Percentiles rank a stretch among this genome's conserved stretches.
Evolutionary conservation across 1,140 invertebrate species (phyloP).

Genomic region (Drosophila murphyi): DNA sequence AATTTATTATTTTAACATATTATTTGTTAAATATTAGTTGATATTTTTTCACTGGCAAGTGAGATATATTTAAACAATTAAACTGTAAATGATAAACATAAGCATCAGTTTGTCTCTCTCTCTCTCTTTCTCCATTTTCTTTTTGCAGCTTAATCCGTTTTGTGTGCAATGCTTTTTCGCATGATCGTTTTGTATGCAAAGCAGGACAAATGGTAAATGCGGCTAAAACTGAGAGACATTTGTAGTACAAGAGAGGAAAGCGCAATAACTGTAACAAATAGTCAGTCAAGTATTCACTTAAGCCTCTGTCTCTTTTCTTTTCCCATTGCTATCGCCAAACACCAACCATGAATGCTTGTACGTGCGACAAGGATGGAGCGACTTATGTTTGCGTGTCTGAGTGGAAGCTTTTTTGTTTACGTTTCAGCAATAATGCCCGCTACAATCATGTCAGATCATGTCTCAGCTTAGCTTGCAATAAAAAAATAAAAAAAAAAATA

Average conservation of each 20-base stretch:
- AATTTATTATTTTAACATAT: too few relatives aligned
- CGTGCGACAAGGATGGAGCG: conserved; percentile 4
- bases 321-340: too few relatives aligned
- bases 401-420: conserved; percentile 7
- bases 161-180: too few relatives aligned
- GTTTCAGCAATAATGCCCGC: conserved; percentile 8
- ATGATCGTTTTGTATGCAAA: background rate
- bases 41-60: too few relatives aligned
- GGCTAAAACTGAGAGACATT: background rate
- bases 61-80: too few relatives aligned
- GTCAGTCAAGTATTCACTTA: too few relatives aligned
- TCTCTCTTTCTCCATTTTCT: background rate
- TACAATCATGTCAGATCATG: conserved; percentile 32
- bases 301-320: too few relatives aligned
- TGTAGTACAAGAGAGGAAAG: background rate
- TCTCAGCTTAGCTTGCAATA: background rate
- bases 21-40: too few relatives aligned
- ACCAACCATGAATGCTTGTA: background rate
- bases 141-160: too few relatives aligned
- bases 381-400: conserved; percentile 13
- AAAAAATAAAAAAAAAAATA: background rate
- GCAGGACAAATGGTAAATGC: background rate
- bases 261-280: too few relatives aligned
- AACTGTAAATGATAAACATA: background rate
- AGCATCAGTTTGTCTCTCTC: background rate